phyloP scores from a whole-genome alignment of 2,797 vertebrate species.

The Orientallactaga sibirica region DNA sequence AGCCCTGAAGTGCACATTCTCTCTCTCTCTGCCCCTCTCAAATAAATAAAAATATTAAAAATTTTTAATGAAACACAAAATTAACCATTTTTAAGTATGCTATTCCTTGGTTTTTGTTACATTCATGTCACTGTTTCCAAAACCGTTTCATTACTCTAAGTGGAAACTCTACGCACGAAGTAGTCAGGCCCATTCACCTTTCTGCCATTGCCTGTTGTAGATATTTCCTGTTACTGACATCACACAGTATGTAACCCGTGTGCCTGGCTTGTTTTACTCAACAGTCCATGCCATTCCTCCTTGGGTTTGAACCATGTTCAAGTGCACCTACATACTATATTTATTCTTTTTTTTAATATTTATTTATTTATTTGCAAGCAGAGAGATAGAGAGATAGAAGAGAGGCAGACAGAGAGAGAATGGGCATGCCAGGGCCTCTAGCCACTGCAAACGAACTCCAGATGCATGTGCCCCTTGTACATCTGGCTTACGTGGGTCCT shows the following conservation, averaged over 20 bases:
- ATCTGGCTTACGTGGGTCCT: too few species aligned
- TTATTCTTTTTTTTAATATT: not conserved
- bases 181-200: too few species aligned
- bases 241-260: not conserved
- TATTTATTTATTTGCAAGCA: too few species aligned
- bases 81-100: not conserved
- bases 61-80: not conserved
- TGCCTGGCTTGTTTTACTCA: not conserved
- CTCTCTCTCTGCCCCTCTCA: too few species aligned
- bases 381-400: too few species aligned
- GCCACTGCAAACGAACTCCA: too few species aligned
- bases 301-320: rapidly evolving
- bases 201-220: not conserved
- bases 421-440: too few species aligned
- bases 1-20: too few species aligned
- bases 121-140: not conserved
- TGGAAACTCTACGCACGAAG: not conserved
- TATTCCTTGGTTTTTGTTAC: too few species aligned
- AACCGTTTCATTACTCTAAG: not conserved
- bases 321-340: rapidly evolving
- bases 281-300: not conserved
- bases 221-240: not conserved
- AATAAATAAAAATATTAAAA: too few species aligned
- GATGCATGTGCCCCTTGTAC: too few species aligned
- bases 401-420: too few species aligned